Evolutionary conservation across 2,113 vertebrate genomes (phyloP).

Genomic region (Hymenochirus boettgeri): DNA sequence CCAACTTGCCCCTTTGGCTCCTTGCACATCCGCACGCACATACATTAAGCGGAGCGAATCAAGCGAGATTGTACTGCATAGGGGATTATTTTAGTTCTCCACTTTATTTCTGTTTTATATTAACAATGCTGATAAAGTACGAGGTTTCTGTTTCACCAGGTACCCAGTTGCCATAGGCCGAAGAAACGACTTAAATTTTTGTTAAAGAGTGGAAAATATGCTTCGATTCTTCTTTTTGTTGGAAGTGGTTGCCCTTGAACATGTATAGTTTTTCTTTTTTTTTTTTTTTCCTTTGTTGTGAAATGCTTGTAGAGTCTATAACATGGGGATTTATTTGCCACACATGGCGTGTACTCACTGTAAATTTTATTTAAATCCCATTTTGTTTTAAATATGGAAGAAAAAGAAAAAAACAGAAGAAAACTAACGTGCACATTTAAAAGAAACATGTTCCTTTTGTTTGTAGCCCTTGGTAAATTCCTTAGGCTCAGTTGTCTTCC

Average conservation of each 20-base stretch:
- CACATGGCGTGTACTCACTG: slow-evolving; percentile 72
- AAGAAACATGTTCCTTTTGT: slow-evolving; percentile 51
- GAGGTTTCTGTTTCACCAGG: slow-evolving; percentile 58
- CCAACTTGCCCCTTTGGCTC: slow-evolving; percentile 35
- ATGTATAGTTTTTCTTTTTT: slow-evolving; percentile 52
- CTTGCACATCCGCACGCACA: slow-evolving; percentile 12
- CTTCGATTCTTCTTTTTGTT: slow-evolving; percentile 21
- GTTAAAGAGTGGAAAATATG: slow-evolving; percentile 46
- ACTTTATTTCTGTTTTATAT: slow-evolving; percentile 23
- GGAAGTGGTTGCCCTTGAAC: slow-evolving; percentile 46
- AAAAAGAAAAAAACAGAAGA: slow-evolving; percentile 44
- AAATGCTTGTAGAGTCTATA: slow-evolving; percentile 57
- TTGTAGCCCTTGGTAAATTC: slow-evolving; percentile 10
- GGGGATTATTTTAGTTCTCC: slow-evolving; percentile 6
- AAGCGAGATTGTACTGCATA: slow-evolving; percentile 4
- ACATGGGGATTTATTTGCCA: slow-evolving; percentile 70
- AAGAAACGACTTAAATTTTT: slow-evolving; percentile 62
- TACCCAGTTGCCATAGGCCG: slow-evolving; percentile 73
- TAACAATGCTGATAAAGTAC: slow-evolving; percentile 27
- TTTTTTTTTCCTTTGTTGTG: no score
- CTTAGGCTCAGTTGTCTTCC: no score
- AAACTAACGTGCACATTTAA: slow-evolving; percentile 53
- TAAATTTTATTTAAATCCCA: slow-evolving; percentile 77
- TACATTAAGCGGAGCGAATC: neutral
- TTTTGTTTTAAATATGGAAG: slow-evolving; percentile 73